A percentile compares a stretch with the other conserved stretches of the same genome.
phyloP scores from a whole-genome alignment of 2,113 vertebrate species.

The Rutilus rutilus region DNA sequence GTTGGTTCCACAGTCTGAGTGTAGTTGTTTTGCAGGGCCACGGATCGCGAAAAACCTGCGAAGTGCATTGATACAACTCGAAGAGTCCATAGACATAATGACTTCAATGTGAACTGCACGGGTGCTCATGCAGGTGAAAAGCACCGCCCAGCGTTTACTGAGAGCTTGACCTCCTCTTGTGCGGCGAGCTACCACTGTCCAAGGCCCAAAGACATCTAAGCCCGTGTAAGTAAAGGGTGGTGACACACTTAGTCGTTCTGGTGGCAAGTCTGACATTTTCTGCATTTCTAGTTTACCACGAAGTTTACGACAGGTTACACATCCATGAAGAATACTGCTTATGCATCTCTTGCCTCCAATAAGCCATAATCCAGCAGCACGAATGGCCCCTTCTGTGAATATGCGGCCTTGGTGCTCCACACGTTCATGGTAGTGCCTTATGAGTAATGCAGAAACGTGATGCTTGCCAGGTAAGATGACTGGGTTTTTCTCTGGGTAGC shows the following conservation, averaged over 20 bases:
- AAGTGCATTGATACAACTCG: not conserved
- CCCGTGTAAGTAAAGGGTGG: not conserved
- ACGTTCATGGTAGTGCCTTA: not conserved
- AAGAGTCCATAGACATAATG: not conserved
- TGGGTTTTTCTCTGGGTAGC: not conserved
- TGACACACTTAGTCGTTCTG: not conserved
- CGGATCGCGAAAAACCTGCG: not conserved
- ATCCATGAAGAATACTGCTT: not conserved
- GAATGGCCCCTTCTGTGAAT: not conserved
- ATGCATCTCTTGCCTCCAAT: not conserved
- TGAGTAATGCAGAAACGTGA: not conserved
- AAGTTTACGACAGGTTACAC: not conserved
- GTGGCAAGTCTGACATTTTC: not conserved
- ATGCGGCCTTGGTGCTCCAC: not conserved
- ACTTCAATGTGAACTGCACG: not conserved
- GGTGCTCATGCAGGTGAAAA: not conserved
- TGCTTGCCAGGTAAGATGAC: conserved; percentile 2
- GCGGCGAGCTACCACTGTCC: not conserved
- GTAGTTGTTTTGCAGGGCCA: not conserved
- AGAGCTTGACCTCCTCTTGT: not conserved
- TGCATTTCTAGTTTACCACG: not conserved
- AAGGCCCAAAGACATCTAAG: not conserved
- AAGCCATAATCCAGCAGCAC: not conserved
- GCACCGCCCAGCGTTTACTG: not conserved
- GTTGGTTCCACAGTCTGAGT: not conserved